Evolutionary conservation across 2,797 vertebrate genomes (phyloP), one percentile per base, ranked within the genome.

Genomic region (Taenioides sp.): DNA sequence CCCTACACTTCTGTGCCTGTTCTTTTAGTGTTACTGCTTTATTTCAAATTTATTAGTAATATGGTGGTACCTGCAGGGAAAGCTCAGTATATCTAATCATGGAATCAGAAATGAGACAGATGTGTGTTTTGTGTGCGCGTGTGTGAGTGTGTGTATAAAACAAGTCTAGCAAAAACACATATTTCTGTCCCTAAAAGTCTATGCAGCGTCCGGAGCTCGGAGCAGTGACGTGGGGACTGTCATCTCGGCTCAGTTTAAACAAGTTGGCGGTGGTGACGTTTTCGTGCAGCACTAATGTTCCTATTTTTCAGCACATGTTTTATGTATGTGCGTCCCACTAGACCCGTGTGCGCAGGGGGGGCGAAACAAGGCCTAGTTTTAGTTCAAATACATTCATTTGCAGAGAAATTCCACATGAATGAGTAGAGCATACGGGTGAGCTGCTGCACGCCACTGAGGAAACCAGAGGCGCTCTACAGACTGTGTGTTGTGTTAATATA

Each of bases 301-400:
- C 83, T 75, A 54, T 89, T 90, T 91, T 90, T 90, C 80, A 84
- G 65, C 64, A 25, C 86, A 91, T 92, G 82, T 83, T 90, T 93
- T 91, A 92, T 93, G 90, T 69, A 92, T 87, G 87, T 74, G 25
- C 66, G 86, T 90, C 92, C 91, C 87, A 67, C 87, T 80, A 74
- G 83, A 78, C 80, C 86, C 67, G 83, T 88, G 80, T 79, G 85
- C 67, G 76, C 83, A 65, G 67, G 31, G 74, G 82, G 76, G 74
- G 81, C 81, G 87, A 43, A 91, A 89, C 84, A 92, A 87, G 88
- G 72, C 63, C 68, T 25, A 47, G 75, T 86, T 91, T 91, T 82
- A 83, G 85, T 85, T 89, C 88, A 91, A 89, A 92, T 78, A 79
- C 87, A 79, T 88, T 90, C 10, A 90, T 87, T 91, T 88, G 80